Evolutionary conservation across 2,797 vertebrate genomes (phyloP), one percentile per base, ranked within the genome.

Genomic region (Dromococcyx pavoninus): DNA sequence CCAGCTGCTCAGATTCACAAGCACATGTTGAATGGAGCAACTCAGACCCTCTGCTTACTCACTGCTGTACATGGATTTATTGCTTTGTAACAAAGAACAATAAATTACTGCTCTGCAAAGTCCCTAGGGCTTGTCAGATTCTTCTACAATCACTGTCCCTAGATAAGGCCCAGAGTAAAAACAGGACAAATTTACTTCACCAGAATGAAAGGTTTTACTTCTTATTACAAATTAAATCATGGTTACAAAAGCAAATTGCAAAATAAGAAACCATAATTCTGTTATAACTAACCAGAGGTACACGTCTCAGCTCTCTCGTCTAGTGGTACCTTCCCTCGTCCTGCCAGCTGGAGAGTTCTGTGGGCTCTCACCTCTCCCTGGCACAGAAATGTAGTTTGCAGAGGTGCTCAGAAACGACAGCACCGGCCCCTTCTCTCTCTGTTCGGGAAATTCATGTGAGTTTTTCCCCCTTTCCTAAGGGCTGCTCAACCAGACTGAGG

Each of bases 1-100:
- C 18, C 48, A 65, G 2, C 41, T 91, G 60, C 65, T 50, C 44
- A 70, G 69, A 48, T 33, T 75, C 73, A 53, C 16, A 60, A 81
- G 71, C 51, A 35, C 0, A 6, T 11, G 37, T 8, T 73, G 84
- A n/a, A 56, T 15, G 60, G 48, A 54, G 67, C 1, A 2, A n/a
- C 61, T 57, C 65, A n/a, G 64, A 51, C n/a, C 74, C 69, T 73
- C 71, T 91, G 39, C 69, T 93, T 88, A 64, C 64, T 83, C 33
- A 64, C 57, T 61, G 9, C 58, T 50, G 13, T 39, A 74, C 4
- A 1, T 12, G 61, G 87, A 92, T 93, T 89, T 88, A 93, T 71
- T 41, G 81, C 81, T 95, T 85, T 80, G 85, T 65, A 83, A 89
- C 70, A 61, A 80, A 91, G 75, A 89, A 46, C 76, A 88, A 89